Base-by-base conservation (phyloP, 2,888 invertebrate genomes). In the Idaea biselata region DNA sequence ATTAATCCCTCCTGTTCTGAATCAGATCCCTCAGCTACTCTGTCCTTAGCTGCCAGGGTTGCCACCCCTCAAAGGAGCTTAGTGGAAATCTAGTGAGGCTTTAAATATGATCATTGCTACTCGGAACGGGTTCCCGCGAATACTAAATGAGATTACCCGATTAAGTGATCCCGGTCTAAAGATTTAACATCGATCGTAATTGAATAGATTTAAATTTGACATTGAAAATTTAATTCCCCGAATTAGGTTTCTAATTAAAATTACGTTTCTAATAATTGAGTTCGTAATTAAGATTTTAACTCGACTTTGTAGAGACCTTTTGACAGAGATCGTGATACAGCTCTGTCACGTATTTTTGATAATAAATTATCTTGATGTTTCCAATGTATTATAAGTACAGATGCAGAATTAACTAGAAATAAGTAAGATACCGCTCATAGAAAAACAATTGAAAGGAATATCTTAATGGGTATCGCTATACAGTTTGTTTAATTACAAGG, bases 61-160 rank as follows among this genome's bases (percentile, higher is more conserved):
- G 44, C 68, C 67, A 68, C 71, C 66, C 70, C 76, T 79, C 80
- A 83, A 83, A 84, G 78, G 77, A 77, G 80, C 79, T 84, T 82
- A 81, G 73, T 73, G 68, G 67, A 75, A 81, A 84, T 80, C 79
- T 81, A 82, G 77, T 76, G 77, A 79, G 75, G 78, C 78, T 74
- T 80, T 78, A 82, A 82, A 81, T 82, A 80, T 82, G 80, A 83
- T 80, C 78, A 77, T 73, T 72, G 75, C 70, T 71, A 70, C 72
- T 72, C 69, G 67, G 67, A 70, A 72, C 69, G 74, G 73, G 75
- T 71, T 73, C 68, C 70, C 66, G 63, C 68, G 73, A 69, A 75
- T 77, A 73, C 67, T 67, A 76, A 78, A 81, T 82, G 70, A 78
- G 74, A 73, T 78, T 68, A 74, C 60, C 65, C 66, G 68, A 73